Evolutionary conservation across 2,113 vertebrate species (phyloP).

Genomic region (Myiopsitta monachus): DNA sequence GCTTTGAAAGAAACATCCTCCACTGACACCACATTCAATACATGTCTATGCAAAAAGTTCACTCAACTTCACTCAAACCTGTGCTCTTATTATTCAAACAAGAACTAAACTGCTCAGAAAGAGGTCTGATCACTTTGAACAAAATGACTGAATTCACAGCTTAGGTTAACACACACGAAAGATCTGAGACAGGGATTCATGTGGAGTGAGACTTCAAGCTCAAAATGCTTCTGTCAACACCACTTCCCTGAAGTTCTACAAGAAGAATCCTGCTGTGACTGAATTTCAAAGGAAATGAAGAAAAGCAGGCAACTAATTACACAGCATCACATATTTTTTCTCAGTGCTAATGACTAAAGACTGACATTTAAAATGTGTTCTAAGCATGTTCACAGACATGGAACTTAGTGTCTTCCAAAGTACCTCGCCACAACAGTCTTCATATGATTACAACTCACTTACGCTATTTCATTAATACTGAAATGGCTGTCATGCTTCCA

Average conservation of each 20-base stretch:
- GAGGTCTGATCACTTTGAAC: background rate
- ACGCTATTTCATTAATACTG: background rate
- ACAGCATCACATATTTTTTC: background rate
- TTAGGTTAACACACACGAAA: background rate
- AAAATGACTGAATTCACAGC: background rate
- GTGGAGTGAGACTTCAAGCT: background rate
- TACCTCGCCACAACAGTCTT: background rate
- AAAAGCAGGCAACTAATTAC: background rate
- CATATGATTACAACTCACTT: background rate
- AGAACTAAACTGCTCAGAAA: background rate
- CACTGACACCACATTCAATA: background rate
- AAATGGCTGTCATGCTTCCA: background rate
- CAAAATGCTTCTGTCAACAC: background rate
- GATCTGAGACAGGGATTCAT: background rate
- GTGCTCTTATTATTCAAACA: background rate
- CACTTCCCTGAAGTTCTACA: background rate
- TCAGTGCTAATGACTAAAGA: background rate
- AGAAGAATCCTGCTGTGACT: background rate
- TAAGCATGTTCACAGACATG: background rate
- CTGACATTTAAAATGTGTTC: background rate
- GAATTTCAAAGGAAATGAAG: background rate
- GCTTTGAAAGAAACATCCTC: background rate
- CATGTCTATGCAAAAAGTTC: background rate
- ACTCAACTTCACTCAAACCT: background rate
- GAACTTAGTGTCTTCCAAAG: background rate